phyloP scores from a whole-genome alignment of 2,888 invertebrate species.

The Heliconius ismenius region DNA sequence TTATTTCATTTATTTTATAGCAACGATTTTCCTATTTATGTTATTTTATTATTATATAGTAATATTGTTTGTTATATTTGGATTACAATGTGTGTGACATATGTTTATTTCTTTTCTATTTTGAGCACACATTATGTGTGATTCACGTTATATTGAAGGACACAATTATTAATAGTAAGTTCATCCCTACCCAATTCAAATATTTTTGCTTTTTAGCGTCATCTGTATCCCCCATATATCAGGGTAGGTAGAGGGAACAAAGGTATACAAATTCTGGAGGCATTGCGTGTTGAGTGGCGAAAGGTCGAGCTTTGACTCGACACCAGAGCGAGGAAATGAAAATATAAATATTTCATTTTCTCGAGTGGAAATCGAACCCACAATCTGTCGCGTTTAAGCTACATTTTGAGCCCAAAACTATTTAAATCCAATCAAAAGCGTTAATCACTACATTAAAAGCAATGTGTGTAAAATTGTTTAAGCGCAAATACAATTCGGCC shows the following conservation, averaged over 20 bases:
- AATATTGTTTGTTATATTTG: neutral
- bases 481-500: slow-evolving; percentile 36
- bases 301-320: too few species aligned
- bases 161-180: neutral
- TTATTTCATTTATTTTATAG: neutral
- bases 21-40: neutral
- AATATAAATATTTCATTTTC: too few species aligned
- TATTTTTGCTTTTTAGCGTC: too few species aligned
- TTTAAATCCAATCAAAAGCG: neutral
- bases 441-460: slow-evolving; percentile 14
- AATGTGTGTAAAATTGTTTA: slow-evolving; percentile 24
- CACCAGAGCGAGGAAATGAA: too few species aligned
- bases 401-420: neutral
- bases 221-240: too few species aligned
- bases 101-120: neutral
- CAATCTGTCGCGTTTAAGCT: too few species aligned
- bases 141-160: neutral
- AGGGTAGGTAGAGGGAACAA: too few species aligned
- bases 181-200: too few species aligned
- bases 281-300: too few species aligned
- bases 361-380: too few species aligned
- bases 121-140: neutral
- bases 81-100: neutral
- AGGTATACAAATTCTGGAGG: too few species aligned
- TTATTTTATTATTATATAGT: neutral